Conservation (phyloP, 2,888 invertebrate genomes). For the Hedya salicella region DNA sequence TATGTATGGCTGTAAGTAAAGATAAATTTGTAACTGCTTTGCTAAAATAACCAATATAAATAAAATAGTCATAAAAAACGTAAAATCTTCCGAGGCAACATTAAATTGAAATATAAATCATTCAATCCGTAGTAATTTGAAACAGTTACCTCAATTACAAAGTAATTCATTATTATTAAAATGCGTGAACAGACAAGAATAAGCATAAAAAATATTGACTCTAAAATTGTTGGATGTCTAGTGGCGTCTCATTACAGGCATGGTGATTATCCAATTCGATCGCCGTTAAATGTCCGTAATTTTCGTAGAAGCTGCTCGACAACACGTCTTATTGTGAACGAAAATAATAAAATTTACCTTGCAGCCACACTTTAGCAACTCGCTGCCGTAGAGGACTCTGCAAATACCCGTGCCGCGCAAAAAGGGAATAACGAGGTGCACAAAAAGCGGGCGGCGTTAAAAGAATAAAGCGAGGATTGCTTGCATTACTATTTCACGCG, state of each 20-base stretch:
- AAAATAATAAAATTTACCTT: constrained; percentile 67
- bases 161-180: constrained; percentile 58
- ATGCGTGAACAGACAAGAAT: constrained; percentile 61
- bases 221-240: constrained; percentile 64
- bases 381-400: constrained; percentile 52
- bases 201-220: constrained; percentile 57
- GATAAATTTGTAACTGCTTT: too few species aligned
- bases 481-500: constrained; percentile 49
- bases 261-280: constrained; percentile 77
- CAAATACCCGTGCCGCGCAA: constrained; percentile 45
- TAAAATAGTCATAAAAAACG: neutral
- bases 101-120: constrained; percentile 52
- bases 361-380: constrained; percentile 63
- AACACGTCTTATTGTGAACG: constrained; percentile 57
- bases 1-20: too few species aligned
- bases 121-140: constrained; percentile 57
- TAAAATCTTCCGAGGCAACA: constrained; percentile 42
- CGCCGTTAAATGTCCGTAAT: constrained; percentile 71
- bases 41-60: neutral
- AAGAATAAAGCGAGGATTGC: constrained; percentile 52
- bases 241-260: constrained; percentile 65
- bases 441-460: constrained; percentile 52
- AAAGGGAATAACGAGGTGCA: constrained; percentile 50
- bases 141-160: constrained; percentile 58
- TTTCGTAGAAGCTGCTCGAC: constrained; percentile 64